Percentiles rank a stretch among this genome's conserved stretches.
Conservation (phyloP, 2,888 invertebrate genomes). For the Macrophya alboannulata region DNA sequence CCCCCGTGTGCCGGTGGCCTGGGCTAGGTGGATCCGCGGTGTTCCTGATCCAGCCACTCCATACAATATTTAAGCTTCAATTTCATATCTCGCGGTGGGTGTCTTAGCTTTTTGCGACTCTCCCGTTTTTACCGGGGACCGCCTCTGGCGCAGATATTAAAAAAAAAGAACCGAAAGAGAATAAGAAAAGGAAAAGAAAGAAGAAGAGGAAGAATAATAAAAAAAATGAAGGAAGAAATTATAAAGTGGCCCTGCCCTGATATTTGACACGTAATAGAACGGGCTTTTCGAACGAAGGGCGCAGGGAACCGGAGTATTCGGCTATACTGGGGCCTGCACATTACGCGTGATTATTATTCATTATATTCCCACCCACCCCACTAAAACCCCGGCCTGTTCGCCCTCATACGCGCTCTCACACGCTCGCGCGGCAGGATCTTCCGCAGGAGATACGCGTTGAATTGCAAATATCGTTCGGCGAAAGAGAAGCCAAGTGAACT, state of each 20-base stretch:
- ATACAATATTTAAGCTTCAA: constrained; percentile 80
- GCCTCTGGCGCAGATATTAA: constrained; percentile 72
- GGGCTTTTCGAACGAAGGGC: constrained; percentile 58
- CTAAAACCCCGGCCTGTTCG: constrained; percentile 16
- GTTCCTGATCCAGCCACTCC: constrained; percentile 70
- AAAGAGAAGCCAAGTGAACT: constrained; percentile 61
- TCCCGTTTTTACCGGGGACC: constrained; percentile 53
- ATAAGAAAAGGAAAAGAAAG: constrained; percentile 56
- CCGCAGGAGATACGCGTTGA: constrained; percentile 66
- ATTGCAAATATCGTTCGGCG: constrained; percentile 70
- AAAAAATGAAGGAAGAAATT: constrained; percentile 68
- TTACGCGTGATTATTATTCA: constrained; percentile 78
- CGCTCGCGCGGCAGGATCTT: constrained; percentile 58
- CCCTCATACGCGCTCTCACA: constrained; percentile 48
- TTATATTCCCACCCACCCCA: constrained; percentile 71
- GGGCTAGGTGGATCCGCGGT: constrained; percentile 59
- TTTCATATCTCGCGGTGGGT: constrained; percentile 75
- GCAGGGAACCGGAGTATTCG: constrained; percentile 50
- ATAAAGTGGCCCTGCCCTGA: constrained; percentile 69
- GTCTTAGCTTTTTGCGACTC: constrained; percentile 60
- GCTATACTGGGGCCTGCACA: constrained; percentile 60
- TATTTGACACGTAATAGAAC: constrained; percentile 73
- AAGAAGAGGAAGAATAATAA: constrained; percentile 57
- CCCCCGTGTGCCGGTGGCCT: constrained; percentile 60
- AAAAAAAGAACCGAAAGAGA: constrained; percentile 65